These are phyloP conservation scores for Mythimna albipuncta DNA, from an alignment of 2,888 invertebrate species.

Conservation along the genomic window DNA sequence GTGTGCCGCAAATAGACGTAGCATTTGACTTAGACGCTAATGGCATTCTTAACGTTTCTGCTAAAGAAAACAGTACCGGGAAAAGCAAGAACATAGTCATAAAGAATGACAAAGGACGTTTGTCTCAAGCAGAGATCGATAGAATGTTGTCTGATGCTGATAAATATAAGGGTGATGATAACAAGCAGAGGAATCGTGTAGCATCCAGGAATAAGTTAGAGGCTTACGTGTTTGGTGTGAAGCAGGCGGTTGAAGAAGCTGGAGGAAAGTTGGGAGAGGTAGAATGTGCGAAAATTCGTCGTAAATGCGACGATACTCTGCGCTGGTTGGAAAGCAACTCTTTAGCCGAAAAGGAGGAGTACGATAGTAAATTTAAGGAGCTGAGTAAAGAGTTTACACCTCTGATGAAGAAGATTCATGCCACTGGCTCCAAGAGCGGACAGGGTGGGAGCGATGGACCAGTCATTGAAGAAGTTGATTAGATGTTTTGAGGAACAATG, in stretches of 20 bases:
- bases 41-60: constrained; percentile 95
- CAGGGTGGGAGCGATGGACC: constrained; percentile 81
- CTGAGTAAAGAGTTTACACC: constrained; percentile 79
- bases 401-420: constrained; percentile 91
- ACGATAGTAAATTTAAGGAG: constrained; percentile 89
- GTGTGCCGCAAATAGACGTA: constrained; percentile 92
- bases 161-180: constrained; percentile 93
- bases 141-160: constrained; percentile 95
- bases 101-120: constrained; percentile 95
- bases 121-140: constrained; percentile 96
- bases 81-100: constrained; percentile 95
- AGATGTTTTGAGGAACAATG: constrained; percentile 52
- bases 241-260: constrained; percentile 91
- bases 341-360: constrained; percentile 92
- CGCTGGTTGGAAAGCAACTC: constrained; percentile 93
- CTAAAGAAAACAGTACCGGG: constrained; percentile 92
- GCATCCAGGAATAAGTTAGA: constrained; percentile 93
- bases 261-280: constrained; percentile 90
- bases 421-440: constrained; percentile 72
- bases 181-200: constrained; percentile 92
- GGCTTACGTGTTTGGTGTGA: constrained; percentile 92
- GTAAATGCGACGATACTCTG: constrained; percentile 90
- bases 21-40: constrained; percentile 95
- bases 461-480: constrained; percentile 91
- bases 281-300: constrained; percentile 89